phyloP scores from a whole-genome alignment of 2,113 vertebrate genomes.

The Hippoglossus stenolepis region DNA sequence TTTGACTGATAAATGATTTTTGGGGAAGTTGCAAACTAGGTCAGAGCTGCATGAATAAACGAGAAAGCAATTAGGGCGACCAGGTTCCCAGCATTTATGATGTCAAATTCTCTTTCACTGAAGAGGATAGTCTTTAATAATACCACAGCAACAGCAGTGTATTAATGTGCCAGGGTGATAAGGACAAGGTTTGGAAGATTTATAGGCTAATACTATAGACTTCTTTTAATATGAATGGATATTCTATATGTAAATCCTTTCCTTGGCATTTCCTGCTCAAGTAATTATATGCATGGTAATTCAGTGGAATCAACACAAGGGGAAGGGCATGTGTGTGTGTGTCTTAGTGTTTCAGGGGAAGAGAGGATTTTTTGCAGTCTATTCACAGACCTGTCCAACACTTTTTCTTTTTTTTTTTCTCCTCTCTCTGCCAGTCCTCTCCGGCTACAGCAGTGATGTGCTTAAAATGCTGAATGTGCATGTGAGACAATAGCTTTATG shows the following conservation, averaged over 20 bases:
- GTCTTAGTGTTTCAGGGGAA: conserved; percentile 36
- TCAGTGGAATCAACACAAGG: conserved; percentile 40
- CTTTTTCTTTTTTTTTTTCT: conserved; percentile 35
- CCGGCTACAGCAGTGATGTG: conserved; percentile 19
- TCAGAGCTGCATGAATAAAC: conserved; percentile 54
- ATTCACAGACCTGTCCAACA: conserved; percentile 60
- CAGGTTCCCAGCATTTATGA: conserved; percentile 37
- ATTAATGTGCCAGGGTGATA: conserved; percentile 42
- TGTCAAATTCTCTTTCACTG: conserved; percentile 49
- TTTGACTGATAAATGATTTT: conserved; percentile 53
- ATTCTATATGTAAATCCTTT: conserved; percentile 51
- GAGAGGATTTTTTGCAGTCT: conserved; percentile 50
- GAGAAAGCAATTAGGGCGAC: conserved; percentile 42
- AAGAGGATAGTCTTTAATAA: conserved; percentile 39
- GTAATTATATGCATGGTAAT: conserved; percentile 69
- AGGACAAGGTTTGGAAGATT: conserved; percentile 29
- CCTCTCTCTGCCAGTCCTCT: conserved; percentile 43
- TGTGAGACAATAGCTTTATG: conserved; percentile 68
- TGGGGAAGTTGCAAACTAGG: conserved; percentile 57
- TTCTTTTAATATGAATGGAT: conserved; percentile 53
- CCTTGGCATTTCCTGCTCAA: conserved; percentile 54
- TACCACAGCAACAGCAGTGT: conserved; percentile 29
- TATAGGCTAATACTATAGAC: conserved; percentile 17
- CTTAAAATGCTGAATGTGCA: conserved; percentile 63
- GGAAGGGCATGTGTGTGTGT: conserved; percentile 29